Percentiles rank a stretch among this genome's conserved stretches.
Conservation (phyloP, 2,888 invertebrate genomes). For the Drosophila gaucha region DNA sequence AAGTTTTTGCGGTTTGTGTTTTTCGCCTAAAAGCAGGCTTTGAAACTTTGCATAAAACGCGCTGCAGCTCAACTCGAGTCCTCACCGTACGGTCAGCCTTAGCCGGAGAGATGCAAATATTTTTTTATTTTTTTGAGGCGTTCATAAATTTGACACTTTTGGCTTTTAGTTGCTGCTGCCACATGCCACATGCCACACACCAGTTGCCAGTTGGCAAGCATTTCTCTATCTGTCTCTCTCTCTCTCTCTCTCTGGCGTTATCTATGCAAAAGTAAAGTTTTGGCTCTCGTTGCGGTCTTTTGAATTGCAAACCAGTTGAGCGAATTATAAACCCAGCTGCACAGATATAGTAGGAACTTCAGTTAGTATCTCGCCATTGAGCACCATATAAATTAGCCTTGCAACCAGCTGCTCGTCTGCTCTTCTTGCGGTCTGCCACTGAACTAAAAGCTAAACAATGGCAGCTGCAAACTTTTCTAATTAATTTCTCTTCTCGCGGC, state of each 20-base stretch:
- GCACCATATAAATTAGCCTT: constrained; percentile 16
- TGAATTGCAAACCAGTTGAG: constrained; percentile 53
- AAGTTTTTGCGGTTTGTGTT: constrained; percentile 67
- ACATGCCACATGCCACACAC: constrained; percentile 25
- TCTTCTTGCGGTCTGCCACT: not conserved
- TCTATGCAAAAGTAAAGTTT: constrained; percentile 75
- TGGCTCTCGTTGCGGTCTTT: constrained; percentile 58
- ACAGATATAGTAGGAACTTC: constrained; percentile 1
- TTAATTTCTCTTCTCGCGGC: constrained; percentile 24
- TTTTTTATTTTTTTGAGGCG: constrained; percentile 68
- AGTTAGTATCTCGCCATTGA: constrained; percentile 1
- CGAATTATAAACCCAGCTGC: constrained; percentile 29
- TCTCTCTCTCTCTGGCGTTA: constrained; percentile 67
- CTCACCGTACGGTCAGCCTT: constrained; percentile 10
- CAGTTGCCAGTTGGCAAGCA: constrained; percentile 57
- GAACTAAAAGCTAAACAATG: constrained; percentile 13
- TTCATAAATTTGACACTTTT: constrained; percentile 80
- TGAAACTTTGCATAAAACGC: constrained; percentile 66
- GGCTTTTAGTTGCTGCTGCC: constrained; percentile 54
- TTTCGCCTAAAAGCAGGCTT: constrained; percentile 73
- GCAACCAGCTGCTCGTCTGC: constrained; percentile 5
- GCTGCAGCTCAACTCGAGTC: constrained; percentile 20
- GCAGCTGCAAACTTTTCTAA: constrained; percentile 22
- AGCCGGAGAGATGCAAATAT: constrained; percentile 17
- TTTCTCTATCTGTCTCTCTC: constrained; percentile 47